phyloP scores from a whole-genome alignment of 2,888 invertebrate genomes.

The Allygus modestus region DNA sequence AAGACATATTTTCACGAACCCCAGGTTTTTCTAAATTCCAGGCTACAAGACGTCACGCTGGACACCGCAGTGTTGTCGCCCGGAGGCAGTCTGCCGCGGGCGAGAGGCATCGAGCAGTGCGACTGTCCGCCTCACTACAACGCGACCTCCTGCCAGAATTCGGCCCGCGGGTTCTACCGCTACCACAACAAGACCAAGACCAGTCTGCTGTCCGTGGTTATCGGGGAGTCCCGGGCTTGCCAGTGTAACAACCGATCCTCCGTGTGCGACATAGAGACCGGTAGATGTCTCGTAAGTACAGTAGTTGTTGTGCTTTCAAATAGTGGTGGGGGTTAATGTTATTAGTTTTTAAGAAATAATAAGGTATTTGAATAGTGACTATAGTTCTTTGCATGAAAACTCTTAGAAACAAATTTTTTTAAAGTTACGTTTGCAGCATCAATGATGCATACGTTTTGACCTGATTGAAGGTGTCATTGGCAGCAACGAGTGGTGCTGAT shows the following conservation, averaged over 20 bases:
- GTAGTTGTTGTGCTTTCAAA: no score
- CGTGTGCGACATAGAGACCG: constrained; percentile 89
- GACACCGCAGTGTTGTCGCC: constrained; percentile 87
- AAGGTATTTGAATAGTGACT: no score
- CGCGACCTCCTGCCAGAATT: constrained; percentile 94
- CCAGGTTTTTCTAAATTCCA: constrained; percentile 70
- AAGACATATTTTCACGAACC: not conserved
- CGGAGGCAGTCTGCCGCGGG: constrained; percentile 82
- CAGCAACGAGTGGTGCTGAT: no score
- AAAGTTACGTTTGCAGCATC: no score
- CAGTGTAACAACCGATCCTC: constrained; percentile 88
- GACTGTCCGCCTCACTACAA: constrained; percentile 89
- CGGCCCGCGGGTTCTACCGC: constrained; percentile 89
- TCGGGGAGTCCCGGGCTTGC: constrained; percentile 89
- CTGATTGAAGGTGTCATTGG: no score
- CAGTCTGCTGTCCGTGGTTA: constrained; percentile 86
- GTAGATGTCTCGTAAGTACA: constrained; percentile 87
- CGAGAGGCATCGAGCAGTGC: constrained; percentile 91
- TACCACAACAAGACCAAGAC: constrained; percentile 79
- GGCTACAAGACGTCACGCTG: constrained; percentile 87
- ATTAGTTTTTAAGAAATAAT: no score
- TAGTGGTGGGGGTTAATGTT: no score
- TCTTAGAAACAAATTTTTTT: no score
- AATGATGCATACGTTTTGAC: no score
- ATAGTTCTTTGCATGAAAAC: no score